Conservation (phyloP, 2,888 invertebrate genomes). For the Fabriciana adippe region DNA sequence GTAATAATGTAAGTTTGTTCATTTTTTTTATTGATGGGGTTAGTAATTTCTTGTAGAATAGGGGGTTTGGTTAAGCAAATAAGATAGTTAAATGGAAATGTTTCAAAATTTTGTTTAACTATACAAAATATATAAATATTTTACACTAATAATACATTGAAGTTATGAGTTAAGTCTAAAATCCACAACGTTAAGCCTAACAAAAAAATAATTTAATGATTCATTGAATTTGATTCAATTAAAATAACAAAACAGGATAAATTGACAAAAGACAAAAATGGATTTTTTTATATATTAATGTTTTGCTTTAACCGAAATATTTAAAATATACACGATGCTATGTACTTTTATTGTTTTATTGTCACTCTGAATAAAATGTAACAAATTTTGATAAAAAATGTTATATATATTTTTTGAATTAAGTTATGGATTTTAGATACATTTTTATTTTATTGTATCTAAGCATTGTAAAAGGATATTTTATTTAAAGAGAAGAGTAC, state of each 20-base stretch:
- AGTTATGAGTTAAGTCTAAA: constrained; percentile 5
- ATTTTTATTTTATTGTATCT: constrained; percentile 5
- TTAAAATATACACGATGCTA: no score
- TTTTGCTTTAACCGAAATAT: no score
- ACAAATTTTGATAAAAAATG: no score
- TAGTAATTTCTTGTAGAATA: not conserved
- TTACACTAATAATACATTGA: not conserved
- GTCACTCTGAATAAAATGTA: no score
- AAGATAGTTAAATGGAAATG: constrained; percentile 12
- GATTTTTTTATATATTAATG: no score
- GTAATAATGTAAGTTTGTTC: not conserved
- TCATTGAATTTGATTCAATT: no score
- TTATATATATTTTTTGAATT: no score
- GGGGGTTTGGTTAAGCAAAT: not conserved
- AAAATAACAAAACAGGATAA: no score
- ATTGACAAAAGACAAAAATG: no score
- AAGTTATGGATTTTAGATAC: constrained; percentile 21
- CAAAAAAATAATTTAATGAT: not conserved
- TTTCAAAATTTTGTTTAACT: not conserved
- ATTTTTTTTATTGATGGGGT: no score
- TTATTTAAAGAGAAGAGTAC: constrained; percentile 11
- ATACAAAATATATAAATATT: not conserved
- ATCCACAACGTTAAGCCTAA: constrained; percentile 7
- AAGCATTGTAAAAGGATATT: constrained; percentile 11
- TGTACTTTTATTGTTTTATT: no score